Evolutionary conservation across 2,888 invertebrate species (phyloP).

Genomic region (Euzophera pinguis): DNA sequence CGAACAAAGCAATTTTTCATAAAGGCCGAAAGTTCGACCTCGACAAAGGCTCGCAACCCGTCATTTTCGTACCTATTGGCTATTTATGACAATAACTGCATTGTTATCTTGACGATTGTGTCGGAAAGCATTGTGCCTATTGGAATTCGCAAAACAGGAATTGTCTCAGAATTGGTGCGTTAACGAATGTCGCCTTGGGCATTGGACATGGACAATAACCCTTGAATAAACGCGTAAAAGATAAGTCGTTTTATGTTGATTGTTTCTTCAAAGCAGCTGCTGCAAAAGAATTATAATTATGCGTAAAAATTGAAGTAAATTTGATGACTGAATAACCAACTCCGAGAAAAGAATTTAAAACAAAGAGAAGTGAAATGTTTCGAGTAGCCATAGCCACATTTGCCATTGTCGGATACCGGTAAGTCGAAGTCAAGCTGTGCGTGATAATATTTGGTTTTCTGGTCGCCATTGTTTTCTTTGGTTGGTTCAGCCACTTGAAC

Average conservation of each 20-base stretch:
- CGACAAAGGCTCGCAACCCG: slow-evolving; percentile 71
- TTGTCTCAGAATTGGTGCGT: slow-evolving; percentile 62
- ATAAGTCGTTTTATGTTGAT: slow-evolving; percentile 21
- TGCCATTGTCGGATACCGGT: slow-evolving; percentile 41
- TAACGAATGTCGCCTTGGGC: slow-evolving; percentile 59
- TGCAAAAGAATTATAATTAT: slow-evolving; percentile 16
- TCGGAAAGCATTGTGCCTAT: slow-evolving; percentile 56
- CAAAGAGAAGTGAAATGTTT: slow-evolving; percentile 22
- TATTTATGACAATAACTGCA: slow-evolving; percentile 74
- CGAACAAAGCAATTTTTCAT: slow-evolving; percentile 67
- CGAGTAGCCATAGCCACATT: not conserved
- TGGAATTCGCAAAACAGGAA: slow-evolving; percentile 73
- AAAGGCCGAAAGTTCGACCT: slow-evolving; percentile 63
- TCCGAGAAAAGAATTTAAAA: slow-evolving; percentile 28
- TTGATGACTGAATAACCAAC: slow-evolving; percentile 21
- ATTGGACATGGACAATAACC: slow-evolving; percentile 31
- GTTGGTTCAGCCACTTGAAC: slow-evolving; percentile 62
- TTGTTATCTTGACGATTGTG: slow-evolving; percentile 63
- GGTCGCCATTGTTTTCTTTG: slow-evolving; percentile 51
- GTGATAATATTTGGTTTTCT: slow-evolving; percentile 75
- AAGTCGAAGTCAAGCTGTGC: slow-evolving; percentile 53
- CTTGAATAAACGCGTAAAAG: slow-evolving; percentile 15
- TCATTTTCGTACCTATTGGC: slow-evolving; percentile 78
- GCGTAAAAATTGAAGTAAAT: slow-evolving; percentile 20
- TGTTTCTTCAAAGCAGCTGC: slow-evolving; percentile 23